These are phyloP conservation scores for Spheniscus mendiculus DNA, from an alignment of 2,113 vertebrate genomes.

Conservation along the genomic window DNA sequence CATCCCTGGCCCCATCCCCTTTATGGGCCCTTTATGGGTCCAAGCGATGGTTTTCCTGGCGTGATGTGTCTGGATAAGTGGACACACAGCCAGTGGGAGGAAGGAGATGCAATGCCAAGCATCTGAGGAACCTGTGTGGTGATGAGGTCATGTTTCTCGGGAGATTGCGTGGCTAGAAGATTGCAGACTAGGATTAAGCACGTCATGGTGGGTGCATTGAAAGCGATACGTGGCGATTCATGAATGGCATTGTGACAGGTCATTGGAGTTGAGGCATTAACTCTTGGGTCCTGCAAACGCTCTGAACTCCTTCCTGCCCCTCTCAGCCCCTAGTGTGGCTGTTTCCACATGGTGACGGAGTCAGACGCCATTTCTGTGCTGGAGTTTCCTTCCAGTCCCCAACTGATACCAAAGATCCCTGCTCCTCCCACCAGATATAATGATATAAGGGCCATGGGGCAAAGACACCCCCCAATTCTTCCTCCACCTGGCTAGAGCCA, in stretches of 20 bases:
- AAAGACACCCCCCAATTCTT: neutral
- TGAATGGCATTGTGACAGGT: neutral
- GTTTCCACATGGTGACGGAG: neutral
- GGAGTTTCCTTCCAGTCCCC: neutral
- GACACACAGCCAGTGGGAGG: neutral
- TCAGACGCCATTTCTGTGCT: neutral
- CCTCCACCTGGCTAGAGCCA: neutral
- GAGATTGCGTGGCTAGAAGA: neutral
- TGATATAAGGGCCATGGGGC: accelerated
- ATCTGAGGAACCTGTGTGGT: neutral
- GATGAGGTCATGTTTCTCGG: neutral
- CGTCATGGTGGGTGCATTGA: neutral
- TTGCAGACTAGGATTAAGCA: neutral
- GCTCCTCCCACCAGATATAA: neutral
- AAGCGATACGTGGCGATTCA: accelerated
- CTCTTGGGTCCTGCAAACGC: neutral
- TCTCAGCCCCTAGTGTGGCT: accelerated
- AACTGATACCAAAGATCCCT: neutral
- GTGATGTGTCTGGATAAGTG: neutral
- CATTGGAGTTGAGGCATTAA: neutral
- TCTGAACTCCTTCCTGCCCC: neutral
- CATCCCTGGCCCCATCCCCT: neutral
- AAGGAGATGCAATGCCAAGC: neutral
- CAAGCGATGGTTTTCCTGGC: neutral
- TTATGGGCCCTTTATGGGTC: neutral